These are phyloP conservation scores for Folsomia candida DNA, from an alignment of 2,888 invertebrate genomes.

Conservation along the genomic window DNA sequence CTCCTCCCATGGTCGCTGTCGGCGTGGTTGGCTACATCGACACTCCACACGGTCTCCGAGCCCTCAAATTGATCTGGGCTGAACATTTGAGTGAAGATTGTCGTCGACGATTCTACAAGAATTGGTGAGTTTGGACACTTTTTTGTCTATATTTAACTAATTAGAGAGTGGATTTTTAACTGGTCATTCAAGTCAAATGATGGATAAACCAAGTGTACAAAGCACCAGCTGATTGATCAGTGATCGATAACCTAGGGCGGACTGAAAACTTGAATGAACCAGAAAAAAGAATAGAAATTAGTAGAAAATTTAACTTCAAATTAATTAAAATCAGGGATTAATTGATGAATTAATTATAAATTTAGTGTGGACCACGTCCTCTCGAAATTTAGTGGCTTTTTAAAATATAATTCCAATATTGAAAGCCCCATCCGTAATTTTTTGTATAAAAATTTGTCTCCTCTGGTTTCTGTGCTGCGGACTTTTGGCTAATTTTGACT, in stretches of 20 bases:
- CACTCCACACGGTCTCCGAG: conserved; percentile 93
- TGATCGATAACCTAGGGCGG: conserved; percentile 49
- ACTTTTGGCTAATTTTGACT: too few relatives aligned
- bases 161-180: not conserved
- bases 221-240: conserved; percentile 46
- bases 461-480: conserved; percentile 44
- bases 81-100: conserved; percentile 99
- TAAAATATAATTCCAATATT: conserved; percentile 5
- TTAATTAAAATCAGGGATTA: not conserved
- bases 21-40: conserved; percentile 98
- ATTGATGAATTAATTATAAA: too few relatives aligned
- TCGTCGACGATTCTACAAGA: conserved; percentile 98
- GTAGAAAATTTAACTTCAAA: not conserved
- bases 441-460: conserved; percentile 31
- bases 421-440: conserved; percentile 35
- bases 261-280: conserved; percentile 38
- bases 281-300: not conserved
- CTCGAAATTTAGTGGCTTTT: conserved; percentile 20
- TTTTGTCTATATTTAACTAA: not conserved
- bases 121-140: conserved; percentile 74
- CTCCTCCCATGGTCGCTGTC: conserved; percentile 96
- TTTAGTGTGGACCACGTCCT: too few relatives aligned
- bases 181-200: conserved; percentile 32
- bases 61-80: conserved; percentile 95
- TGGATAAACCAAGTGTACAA: conserved; percentile 48